A percentile compares a stretch with the other conserved stretches of the same genome.
Evolutionary conservation across 1,140 invertebrate species (phyloP).

Genomic region (Phocides pigmalion): DNA sequence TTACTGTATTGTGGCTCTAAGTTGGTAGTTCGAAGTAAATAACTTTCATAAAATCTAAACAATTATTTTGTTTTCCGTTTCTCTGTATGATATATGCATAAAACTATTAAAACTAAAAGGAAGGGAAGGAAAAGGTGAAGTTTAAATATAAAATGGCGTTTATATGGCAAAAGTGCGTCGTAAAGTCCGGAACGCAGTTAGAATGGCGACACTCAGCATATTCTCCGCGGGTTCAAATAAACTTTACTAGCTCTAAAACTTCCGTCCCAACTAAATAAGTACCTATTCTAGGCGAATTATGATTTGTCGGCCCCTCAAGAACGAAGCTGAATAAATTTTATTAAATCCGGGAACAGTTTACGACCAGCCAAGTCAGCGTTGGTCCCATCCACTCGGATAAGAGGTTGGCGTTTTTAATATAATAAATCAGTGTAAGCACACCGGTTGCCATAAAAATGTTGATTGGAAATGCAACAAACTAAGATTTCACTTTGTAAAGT

Average conservation of each 20-base stretch:
- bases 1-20: too few species aligned
- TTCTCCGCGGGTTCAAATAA: conserved; percentile 65
- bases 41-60: not conserved
- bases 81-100: not conserved
- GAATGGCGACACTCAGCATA: conserved; percentile 53
- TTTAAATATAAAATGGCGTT: conserved; percentile 33
- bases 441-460: not conserved
- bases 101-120: not conserved
- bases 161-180: conserved; percentile 23
- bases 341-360: conserved; percentile 78
- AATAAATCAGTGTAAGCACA: conserved; percentile 59
- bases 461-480: not conserved
- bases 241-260: conserved; percentile 75
- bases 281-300: conserved; percentile 74
- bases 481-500: not conserved
- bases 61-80: not conserved
- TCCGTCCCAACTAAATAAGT: conserved; percentile 75
- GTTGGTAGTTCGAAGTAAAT: too few species aligned
- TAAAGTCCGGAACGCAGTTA: conserved; percentile 31
- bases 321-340: conserved; percentile 77
- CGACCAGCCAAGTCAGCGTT: conserved; percentile 64
- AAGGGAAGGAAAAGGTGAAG: conserved; percentile 12
- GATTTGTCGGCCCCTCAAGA: conserved; percentile 75
- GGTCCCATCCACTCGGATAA: conserved; percentile 50
- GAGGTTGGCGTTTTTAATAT: conserved; percentile 57